Conservation (phyloP, 2,113 vertebrate species). For the Callipepla squamata region DNA sequence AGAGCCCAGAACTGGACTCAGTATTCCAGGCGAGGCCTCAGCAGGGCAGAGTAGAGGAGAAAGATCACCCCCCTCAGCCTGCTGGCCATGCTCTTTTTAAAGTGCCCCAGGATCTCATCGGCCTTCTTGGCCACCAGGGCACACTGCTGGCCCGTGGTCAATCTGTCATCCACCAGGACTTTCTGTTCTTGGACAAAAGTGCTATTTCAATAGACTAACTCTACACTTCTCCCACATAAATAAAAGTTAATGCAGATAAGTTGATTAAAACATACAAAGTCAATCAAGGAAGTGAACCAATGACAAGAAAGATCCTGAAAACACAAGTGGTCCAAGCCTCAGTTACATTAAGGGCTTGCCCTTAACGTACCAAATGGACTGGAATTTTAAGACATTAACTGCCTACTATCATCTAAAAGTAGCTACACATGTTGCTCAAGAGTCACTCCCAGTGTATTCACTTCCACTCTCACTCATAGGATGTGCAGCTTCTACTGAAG, state of each 20-base stretch:
- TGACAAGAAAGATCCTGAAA: neutral
- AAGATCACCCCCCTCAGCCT: too few relatives aligned
- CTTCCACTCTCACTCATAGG: neutral
- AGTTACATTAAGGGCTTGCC: neutral
- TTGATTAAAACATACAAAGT: neutral
- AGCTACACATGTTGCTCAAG: neutral
- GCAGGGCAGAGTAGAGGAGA: too few relatives aligned
- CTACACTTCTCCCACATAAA: neutral
- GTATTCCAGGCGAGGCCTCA: too few relatives aligned
- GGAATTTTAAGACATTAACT: rapidly evolving
- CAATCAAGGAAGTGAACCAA: neutral
- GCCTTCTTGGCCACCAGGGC: too few relatives aligned
- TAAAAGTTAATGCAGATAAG: neutral
- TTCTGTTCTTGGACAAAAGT: neutral
- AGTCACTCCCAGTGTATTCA: neutral
- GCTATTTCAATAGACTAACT: neutral
- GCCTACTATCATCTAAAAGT: neutral
- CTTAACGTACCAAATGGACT: neutral
- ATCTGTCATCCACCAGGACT: neutral
- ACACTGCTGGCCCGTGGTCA: too few relatives aligned
- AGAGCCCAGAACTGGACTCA: too few relatives aligned
- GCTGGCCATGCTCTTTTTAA: too few relatives aligned
- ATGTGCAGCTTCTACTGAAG: neutral
- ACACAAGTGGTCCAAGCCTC: neutral
- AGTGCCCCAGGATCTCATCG: too few relatives aligned